Evolutionary conservation across 2,797 vertebrate species (phyloP).

Genomic region (Australoheros facetus): DNA sequence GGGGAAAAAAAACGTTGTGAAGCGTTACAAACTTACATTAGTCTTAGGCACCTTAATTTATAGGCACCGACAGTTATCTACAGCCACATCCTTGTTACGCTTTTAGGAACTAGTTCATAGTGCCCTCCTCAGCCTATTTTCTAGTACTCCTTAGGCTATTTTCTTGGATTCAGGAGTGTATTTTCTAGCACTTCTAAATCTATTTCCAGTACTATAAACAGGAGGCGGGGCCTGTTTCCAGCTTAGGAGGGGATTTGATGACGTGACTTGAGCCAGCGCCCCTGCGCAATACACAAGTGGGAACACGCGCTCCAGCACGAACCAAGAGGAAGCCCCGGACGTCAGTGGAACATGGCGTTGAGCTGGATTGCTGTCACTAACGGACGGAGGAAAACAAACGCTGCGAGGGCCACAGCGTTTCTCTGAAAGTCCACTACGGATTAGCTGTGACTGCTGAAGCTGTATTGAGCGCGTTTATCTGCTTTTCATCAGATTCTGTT

Average conservation of each 20-base stretch:
- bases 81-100: neutral
- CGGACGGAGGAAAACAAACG: conserved; percentile 5
- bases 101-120: neutral
- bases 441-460: neutral
- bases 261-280: conserved; percentile 80
- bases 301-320: conserved; percentile 52
- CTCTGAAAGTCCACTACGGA: conserved; percentile 1
- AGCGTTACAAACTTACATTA: no score
- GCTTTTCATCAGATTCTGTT: neutral
- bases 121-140: neutral
- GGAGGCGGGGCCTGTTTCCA: conserved; percentile 42
- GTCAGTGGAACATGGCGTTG: conserved; percentile 67
- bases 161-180: neutral
- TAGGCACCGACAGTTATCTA: neutral
- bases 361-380: conserved; percentile 26
- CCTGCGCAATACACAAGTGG: conserved; percentile 59
- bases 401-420: neutral
- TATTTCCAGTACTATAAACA: conserved; percentile 50
- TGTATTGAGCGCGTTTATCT: neutral
- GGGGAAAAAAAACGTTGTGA: no score
- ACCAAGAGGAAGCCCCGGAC: conserved; percentile 4
- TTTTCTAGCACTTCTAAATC: conserved; percentile 10
- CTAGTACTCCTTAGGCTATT: neutral
- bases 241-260: conserved; percentile 55
- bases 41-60: no score